Base-by-base conservation (phyloP, 2,888 invertebrate species). In the Minunthozetes semirufus region DNA sequence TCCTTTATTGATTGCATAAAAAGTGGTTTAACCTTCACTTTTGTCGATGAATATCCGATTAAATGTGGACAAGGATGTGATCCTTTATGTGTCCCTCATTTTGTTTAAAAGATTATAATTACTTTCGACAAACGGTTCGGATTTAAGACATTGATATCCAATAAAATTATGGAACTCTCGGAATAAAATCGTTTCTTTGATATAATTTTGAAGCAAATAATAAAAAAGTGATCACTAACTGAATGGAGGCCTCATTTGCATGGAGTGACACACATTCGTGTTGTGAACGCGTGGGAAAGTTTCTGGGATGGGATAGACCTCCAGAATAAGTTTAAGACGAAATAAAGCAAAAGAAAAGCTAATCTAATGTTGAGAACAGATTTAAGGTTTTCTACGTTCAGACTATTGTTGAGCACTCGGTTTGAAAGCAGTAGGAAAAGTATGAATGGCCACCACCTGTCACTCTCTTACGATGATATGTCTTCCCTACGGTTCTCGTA, bases 371-470 rank as follows among this genome's bases (percentile, higher is more conserved):
- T 63, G 63, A 63, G 63, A 63, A 63, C 25, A 13, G 27, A 15
- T 15, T 63, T 56, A 29, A 38, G 63, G n/a, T 63, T 38, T 63
- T 38, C 56, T 56, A 15, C 29, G 25, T 27, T 63, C 63, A 63
- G 13, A 63, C 63, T 63, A 63, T 63, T 63, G 63, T 63, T 63
- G 19, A 38, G 27, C 29, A 61, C 13, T 15, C n/a, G 63, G 22
- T 29, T 22, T 61, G 61, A 61, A 61, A 61, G 61, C 27, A 6
- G 25, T 27, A 6, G 5, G 19, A 53, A 61, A 63, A n/a, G n/a
- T 63, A 63, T 63, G 63, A 63, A 63, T 63, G 63, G 63, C 33
- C 63, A 63, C 63, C 63, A 63, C 63, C 63, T 63, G 63, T 63
- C 63, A 63, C 63, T 27, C 38, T 63, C 63, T 29, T 63, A 63